These are phyloP conservation scores for Atherinomorus stipes DNA, from an alignment of 2,113 vertebrate species.

Conservation along the genomic window DNA sequence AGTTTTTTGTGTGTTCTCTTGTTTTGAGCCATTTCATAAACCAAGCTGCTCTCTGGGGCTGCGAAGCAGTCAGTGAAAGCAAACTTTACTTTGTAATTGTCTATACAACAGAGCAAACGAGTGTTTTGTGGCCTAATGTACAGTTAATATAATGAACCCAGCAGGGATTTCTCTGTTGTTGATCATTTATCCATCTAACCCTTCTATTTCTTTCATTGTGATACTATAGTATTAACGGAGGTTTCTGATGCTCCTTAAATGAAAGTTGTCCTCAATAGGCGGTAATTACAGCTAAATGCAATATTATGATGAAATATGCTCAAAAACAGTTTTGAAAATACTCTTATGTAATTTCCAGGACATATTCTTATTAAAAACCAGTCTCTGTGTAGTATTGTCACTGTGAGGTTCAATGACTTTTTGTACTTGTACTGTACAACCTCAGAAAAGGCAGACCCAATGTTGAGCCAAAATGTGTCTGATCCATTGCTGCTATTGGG, in stretches of 20 bases:
- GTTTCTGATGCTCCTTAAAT: neutral
- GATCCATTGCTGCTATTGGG: constrained; percentile 16
- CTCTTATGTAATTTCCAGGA: neutral
- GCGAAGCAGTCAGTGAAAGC: constrained; percentile 15
- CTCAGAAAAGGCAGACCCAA: constrained; percentile 19
- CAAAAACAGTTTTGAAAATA: too few species aligned
- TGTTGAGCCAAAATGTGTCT: constrained; percentile 9
- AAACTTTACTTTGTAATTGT: constrained; percentile 26
- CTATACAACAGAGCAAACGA: neutral
- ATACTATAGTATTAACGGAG: neutral
- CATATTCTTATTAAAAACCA: constrained; percentile 1
- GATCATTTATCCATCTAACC: neutral
- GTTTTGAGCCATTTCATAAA: constrained; percentile 30
- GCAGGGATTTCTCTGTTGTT: neutral
- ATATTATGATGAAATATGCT: too few species aligned
- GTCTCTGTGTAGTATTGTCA: neutral
- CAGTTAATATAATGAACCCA: neutral
- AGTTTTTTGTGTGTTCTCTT: constrained; percentile 29
- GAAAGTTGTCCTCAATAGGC: neutral
- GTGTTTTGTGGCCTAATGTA: neutral
- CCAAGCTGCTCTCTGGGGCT: constrained; percentile 19
- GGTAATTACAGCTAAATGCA: neutral
- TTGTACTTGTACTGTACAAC: constrained; percentile 31
- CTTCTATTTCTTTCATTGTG: neutral
- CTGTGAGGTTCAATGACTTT: constrained; percentile 14